Base-by-base conservation (phyloP, 2,113 vertebrate genomes). In the Callospermophilus lateralis region DNA sequence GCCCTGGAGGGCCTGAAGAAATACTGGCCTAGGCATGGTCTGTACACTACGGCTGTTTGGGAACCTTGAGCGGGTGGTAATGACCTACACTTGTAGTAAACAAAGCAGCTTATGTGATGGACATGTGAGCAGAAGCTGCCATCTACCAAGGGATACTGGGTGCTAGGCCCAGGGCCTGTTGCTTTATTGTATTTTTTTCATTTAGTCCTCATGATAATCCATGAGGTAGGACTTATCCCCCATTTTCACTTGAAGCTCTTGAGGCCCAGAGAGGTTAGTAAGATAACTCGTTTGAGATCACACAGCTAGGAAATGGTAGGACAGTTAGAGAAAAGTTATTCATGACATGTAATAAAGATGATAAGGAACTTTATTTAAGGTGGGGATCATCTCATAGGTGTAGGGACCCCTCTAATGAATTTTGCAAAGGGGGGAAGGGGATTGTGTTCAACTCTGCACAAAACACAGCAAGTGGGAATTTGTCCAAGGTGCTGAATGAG, bases 101-200 rank as follows among this genome's bases (percentile, higher is more conserved):
- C 0, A 30, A 78, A 37, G 48, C 61, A 1, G 15, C 48, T 19
- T 1, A 0, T 6, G 51, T 5, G 6, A 17, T 5, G 10, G 45
- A 37, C 34, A 4, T 8, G 28, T 8, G n/a, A 20, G 79, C 53
- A 72, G 51, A 51, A 4, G 51, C 34, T 39, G 10, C 51, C n/a
- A 0, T 4, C 79, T 37, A 32, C 37, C 39, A 5, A 32, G 6
- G 8, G 32, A 32, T 37, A 4, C 39, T 12, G 4, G 28, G 72
- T 4, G 4, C 42, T 4, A 1, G 61, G 32, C 37, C 67, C 61
- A 7, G 39, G n/a, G 70, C 39, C 84, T 34, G 37, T 19, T 51
- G 80, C 42, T 79, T 37, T 42, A 15, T 22, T 51, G 9, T 15
- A 24, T 16, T 74, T 51, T 20, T 28, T 30, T 73, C 15, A 2